Base-by-base conservation (phyloP, 2,888 invertebrate species). In the Sussaba pulchella region DNA sequence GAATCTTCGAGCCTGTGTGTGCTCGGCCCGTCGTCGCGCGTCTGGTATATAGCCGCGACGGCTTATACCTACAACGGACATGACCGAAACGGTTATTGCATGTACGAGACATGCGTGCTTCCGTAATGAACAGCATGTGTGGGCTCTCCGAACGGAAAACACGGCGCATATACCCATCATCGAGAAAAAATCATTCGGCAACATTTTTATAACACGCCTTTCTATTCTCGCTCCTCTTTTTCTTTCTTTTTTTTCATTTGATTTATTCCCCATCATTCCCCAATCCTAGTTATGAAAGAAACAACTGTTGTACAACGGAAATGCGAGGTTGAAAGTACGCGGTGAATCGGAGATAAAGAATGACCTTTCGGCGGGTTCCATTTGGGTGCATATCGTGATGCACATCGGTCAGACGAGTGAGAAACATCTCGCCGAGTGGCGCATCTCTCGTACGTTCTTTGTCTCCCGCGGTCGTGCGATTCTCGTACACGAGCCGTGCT, bases 11-110 rank as follows among this genome's bases (percentile, higher is more conserved):
- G 70, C 76, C 64, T 76, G 52, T 41, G 50, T 75, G 61, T 45
- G 67, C 50, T 59, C 61, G 43, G 36, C 67, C 47, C 59, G 78
- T 64, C 43, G 54, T 73, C 70, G n/a, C 52, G n/a, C 52, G 26
- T 14, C 31, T 72, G 54, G 41, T 64, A 61, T 71, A 76, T 43
- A 54, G 43, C n/a, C 61, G 8, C 31, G 41, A 24, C 50, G 57
- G 6, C 31, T 2, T 31, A 39, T 52, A 63, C 43, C n/a, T 50
- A 43, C 69, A 63, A 73, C 24, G 19, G 67, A 73, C n/a, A n/a
- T n/a, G n/a, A 69, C 83, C 82, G 84, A 69, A 87, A 87, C 84
- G 86, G 81, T 87, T 85, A 87, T 87, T 87, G 87, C 84, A 85
- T 85, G 85, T 83, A 83, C 31, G 31, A 81, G 85, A 83, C 83